Evolutionary conservation across 2,797 vertebrate species (phyloP), one percentile per base, ranked within the genome.

Genomic region (Tarsius wallacei): DNA sequence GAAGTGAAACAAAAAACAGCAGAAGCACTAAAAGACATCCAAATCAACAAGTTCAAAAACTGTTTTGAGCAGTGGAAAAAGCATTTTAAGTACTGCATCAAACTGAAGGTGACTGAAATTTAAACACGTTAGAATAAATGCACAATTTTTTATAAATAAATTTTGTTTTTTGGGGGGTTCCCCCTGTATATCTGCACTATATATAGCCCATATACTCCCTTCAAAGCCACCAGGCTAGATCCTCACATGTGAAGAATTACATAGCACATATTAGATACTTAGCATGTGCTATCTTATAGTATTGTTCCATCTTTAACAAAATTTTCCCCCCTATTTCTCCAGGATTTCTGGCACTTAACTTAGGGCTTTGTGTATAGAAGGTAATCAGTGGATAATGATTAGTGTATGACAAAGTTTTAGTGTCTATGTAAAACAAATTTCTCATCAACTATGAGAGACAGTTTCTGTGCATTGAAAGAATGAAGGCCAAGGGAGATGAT

Each of bases 241-340:
- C n/a, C 89, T 89, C 12, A 92, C 53, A 63, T 57, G 36, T 19
- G 51, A 80, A 74, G 74, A 85, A 61, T 88, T 95, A 24, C 59
- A 24, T 47, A 51, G 24, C 36, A 80, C 13, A 78, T 87, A n/a
- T 49, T 90, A 93, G 33, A 57, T 68, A 78, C 17, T 88, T 59
- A 74, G 36, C 1, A 87, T 42, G 33, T 90, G 22, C 7, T 73
- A 87, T 4, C 16, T 51, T 59, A 51, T 21, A 57, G 64, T 42
- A 74, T 36, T 61, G 12, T 21, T 33, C 53, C 7, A 36, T 33
- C 61, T 26, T 59, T 24, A 36, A 61, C 57, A 64, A 59, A 51
- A 31, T 49, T 49, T 57, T 7, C 68, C 66, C 61, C 6, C 28
- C 22, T 47, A 5, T 61, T 91, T 68, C 66, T 36, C 1, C 28